A percentile compares a stretch with the other conserved stretches of the same genome.
These are phyloP conservation scores for Bolinopsis microptera DNA, from an alignment of 37 sponge, comb jelly and placozoan genomes.

Conservation along the genomic window DNA sequence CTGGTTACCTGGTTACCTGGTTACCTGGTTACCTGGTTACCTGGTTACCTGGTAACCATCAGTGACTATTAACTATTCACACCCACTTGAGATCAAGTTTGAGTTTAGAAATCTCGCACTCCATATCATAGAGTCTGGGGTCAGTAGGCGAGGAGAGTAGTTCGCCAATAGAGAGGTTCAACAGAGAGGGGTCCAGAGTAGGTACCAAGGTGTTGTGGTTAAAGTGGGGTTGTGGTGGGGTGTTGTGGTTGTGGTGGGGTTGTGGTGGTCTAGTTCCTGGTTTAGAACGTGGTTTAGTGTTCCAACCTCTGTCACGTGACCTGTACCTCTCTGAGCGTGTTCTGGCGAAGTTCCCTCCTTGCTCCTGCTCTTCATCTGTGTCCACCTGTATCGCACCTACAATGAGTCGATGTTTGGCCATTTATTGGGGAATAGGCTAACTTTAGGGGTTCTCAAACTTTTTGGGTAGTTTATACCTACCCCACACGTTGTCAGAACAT, in stretches of 20 bases:
- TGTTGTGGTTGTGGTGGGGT: neutral
- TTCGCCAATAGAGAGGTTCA: neutral
- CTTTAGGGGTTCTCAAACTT: too few relatives aligned
- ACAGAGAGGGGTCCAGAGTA: neutral
- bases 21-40: too few relatives aligned
- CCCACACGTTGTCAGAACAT: too few relatives aligned
- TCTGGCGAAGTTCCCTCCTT: neutral
- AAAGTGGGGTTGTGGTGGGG: neutral
- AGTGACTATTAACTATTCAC: too few relatives aligned
- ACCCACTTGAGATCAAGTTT: neutral
- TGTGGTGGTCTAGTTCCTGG: too few relatives aligned
- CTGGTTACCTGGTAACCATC: too few relatives aligned
- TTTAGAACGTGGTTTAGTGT: too few relatives aligned
- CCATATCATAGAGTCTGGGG: slow-evolving; percentile 19
- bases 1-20: too few relatives aligned
- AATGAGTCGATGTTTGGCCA: too few relatives aligned
- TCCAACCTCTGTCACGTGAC: neutral
- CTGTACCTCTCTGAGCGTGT: neutral
- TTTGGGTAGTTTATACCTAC: too few relatives aligned
- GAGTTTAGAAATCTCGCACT: slow-evolving; percentile 42
- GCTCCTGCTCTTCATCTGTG: neutral
- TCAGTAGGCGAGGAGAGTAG: neutral
- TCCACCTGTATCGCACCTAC: neutral
- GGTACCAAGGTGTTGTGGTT: neutral
- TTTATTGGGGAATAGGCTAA: too few relatives aligned